Evolutionary conservation across 2,113 vertebrate species (phyloP).

Genomic region (Rhea americana): DNA sequence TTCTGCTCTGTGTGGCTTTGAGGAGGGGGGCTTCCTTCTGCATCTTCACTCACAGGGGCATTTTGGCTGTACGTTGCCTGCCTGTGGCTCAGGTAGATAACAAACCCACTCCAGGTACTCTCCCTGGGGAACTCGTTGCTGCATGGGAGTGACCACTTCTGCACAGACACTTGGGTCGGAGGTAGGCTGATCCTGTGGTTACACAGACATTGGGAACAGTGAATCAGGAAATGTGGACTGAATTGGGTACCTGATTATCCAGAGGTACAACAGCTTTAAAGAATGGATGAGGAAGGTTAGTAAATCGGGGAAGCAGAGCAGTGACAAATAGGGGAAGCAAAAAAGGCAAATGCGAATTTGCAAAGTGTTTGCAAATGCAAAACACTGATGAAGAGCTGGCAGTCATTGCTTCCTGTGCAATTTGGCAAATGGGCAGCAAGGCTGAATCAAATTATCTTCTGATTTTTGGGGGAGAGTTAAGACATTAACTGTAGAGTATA

Average conservation of each 20-base stretch:
- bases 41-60: not conserved
- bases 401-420: slow-evolving; percentile 11
- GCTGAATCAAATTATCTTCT: slow-evolving; percentile 25
- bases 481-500: not conserved
- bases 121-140: not conserved
- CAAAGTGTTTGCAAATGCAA: not conserved
- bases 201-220: not conserved
- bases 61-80: not conserved
- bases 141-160: not conserved
- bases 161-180: not conserved
- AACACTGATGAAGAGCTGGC: not conserved
- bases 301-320: not conserved
- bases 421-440: not conserved
- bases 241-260: not conserved
- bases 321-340: not conserved
- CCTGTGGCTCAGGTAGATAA: not conserved
- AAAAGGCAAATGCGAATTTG: not conserved
- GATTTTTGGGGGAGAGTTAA: not conserved
- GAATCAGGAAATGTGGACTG: not conserved
- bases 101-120: not conserved
- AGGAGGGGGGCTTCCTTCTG: not conserved
- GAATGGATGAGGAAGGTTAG: not conserved
- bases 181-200: not conserved
- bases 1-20: not conserved
- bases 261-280: not conserved